A percentile compares a stretch with the other conserved stretches of the same genome.
Conservation (phyloP, 2,113 vertebrate genomes). For the Pseudopipra pipra region DNA sequence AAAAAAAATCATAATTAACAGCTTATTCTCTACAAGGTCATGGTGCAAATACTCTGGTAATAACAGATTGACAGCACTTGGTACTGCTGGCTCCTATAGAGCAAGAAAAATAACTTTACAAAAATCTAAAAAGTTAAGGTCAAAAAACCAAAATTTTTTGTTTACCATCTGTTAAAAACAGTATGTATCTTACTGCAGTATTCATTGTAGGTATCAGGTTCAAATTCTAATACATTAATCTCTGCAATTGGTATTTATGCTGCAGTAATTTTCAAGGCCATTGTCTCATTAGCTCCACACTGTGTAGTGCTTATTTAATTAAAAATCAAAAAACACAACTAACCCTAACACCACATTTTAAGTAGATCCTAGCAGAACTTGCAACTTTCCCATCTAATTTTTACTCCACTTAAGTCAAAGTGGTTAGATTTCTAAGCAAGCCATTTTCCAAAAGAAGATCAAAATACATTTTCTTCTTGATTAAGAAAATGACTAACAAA, state of each 20-base stretch:
- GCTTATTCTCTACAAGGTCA: slow-evolving; percentile 4
- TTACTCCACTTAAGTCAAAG: not conserved
- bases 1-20: slow-evolving; percentile 51
- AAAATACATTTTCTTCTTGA: not conserved
- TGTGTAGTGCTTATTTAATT: not conserved
- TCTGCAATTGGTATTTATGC: not conserved
- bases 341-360: not conserved
- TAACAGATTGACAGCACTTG: slow-evolving; percentile 33
- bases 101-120: not conserved
- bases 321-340: not conserved
- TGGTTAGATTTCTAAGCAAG: not conserved
- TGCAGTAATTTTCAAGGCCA: not conserved
- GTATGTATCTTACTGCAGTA: not conserved
- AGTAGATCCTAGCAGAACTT: not conserved
- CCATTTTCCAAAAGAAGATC: not conserved
- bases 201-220: not conserved
- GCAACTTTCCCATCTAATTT: not conserved
- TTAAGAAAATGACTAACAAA: not conserved
- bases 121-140: not conserved
- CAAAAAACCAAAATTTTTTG: not conserved
- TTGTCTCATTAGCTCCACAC: not conserved
- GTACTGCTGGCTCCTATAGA: not conserved
- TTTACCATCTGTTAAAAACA: not conserved
- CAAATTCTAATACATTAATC: not conserved
- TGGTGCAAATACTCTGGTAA: slow-evolving; percentile 44